Base-by-base conservation (phyloP, 2,797 vertebrate species). In the Phalanger gymnotis region DNA sequence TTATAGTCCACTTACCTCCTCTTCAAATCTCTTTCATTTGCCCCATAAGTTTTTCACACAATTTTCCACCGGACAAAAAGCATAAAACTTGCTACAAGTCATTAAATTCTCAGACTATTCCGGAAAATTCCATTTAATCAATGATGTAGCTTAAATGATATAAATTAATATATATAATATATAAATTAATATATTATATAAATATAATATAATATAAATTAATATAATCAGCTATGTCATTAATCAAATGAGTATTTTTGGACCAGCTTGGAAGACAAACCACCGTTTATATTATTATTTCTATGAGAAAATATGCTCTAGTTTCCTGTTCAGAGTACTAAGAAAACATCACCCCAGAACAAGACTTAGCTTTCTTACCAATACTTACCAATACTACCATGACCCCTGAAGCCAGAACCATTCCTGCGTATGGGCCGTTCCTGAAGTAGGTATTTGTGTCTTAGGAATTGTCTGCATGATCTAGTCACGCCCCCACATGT, bases 251-350 rank as follows among this genome's bases (percentile, higher is more conserved):
- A 47, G 19, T 47, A 81, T 87, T 51, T 87, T 47, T 58, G 12
- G 16, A 4, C 28, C 16, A 73, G 53, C 34, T 73, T 66, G 90
- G 92, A 81, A 91, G 47, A 5, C 73, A 89, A 28, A 54, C 55
- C 54, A 89, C n/a, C 90, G 31, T 90, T 47, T 96, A 2, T 91
- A 90, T 40, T 31, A 73, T 14, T n/a, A 34, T 51, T 94, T 94
- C 34, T 94, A 0, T 94, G 66, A 28, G 54, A 87, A 94, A 93
- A 92, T 47, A 51, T 27, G 40, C 40, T 87, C 73, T 81, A 57
- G 51, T 19, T 53, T 95, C 10, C 0, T 91, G n/a, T 61, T 92
- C 94, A 61, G 66, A 34, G 16, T 28, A 13, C 12, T 27, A 13
- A 55, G 3, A 30, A 91, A 53, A 52, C 57, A 0, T 58, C 54